Evolutionary conservation across 30 jellyfish, hydroid and myxozoan genomes (phyloP).

Genomic region (Aurelia aurita): DNA sequence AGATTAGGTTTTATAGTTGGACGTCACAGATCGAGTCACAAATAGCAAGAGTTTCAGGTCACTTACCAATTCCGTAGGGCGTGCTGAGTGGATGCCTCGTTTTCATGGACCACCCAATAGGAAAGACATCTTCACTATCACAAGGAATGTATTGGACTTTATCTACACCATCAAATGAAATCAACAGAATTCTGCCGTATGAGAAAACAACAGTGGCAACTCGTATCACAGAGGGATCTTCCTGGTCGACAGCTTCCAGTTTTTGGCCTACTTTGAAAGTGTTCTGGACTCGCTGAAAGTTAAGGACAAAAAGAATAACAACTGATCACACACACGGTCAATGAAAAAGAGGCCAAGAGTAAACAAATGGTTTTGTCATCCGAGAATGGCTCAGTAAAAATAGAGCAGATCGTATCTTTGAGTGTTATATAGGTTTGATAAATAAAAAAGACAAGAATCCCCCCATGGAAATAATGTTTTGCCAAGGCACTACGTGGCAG

Average conservation of each 20-base stretch:
- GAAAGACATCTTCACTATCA: constrained; percentile 80
- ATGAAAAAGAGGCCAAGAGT: too few relatives aligned
- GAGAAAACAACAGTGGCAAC: constrained; percentile 80
- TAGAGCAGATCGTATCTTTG: too few relatives aligned
- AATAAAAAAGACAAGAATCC: too few relatives aligned
- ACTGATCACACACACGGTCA: too few relatives aligned
- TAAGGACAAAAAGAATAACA: not conserved
- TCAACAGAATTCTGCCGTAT: constrained; percentile 79
- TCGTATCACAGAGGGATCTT: constrained; percentile 78
- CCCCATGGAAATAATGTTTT: too few relatives aligned
- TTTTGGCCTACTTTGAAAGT: constrained; percentile 77
- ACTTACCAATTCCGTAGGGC: constrained; percentile 85
- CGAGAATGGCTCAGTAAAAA: too few relatives aligned
- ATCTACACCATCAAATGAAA: constrained; percentile 84
- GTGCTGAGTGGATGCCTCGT: constrained; percentile 89
- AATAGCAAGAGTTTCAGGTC: not conserved
- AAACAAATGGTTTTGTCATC: too few relatives aligned
- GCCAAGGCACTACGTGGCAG: too few relatives aligned
- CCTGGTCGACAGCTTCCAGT: constrained; percentile 91
- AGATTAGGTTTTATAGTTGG: too few relatives aligned
- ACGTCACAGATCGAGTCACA: too few relatives aligned
- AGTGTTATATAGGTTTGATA: too few relatives aligned
- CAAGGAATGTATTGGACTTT: constrained; percentile 80
- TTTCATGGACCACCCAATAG: constrained; percentile 88
- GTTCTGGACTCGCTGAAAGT: constrained; percentile 68